Evolutionary conservation across 2,888 invertebrate species (phyloP), one percentile per base, ranked within the genome.

Genomic region (Marasmarcha lunaedactyla): DNA sequence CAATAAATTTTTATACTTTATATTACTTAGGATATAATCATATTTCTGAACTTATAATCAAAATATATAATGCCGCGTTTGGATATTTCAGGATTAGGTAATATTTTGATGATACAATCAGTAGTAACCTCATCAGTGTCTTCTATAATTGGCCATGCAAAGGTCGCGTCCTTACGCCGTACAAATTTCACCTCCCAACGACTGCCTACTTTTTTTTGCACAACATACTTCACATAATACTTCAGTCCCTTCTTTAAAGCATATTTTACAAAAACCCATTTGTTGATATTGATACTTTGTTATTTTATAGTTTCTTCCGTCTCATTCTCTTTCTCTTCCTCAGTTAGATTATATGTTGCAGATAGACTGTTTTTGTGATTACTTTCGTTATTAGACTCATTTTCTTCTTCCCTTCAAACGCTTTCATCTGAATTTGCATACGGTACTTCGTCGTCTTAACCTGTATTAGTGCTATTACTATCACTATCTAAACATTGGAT

Each of bases 41-140:
- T 37, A 37, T 37, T 37, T 37, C 25, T 25, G 4, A 37, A 37
- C 10, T 37, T 37, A 10, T 26, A 37, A 37, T 37, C 37, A 11
- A 37, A 25, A 27, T 20, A 37, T 10, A 33, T 33, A 11, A 33
- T 33, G 20, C 36, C 36, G 12, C 36, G 36, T 12, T 36, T 36
- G 15, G 36, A 15, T 36, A 36, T 36, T 10, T 7, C n/a, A 33
- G 33, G 33, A 33, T 33, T 33, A 7, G 33, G 37, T 27, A 37
- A 25, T 20, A 37, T 11, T 25, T 37, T 20, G 26, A 37, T 27
- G 10, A 37, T 37, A 27, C 26, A 20, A 25, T 37, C 26, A 37
- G 37, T n/a, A n/a, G n/a, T n/a, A n/a, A n/a, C n/a, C n/a, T n/a
- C n/a, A n/a, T n/a, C n/a, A 27, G 7, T 27, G n/a, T 27, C 27